Evolutionary conservation across 2,888 invertebrate species (phyloP), one percentile per base, ranked within the genome.

Genomic region (Cheilosia scutellata): DNA sequence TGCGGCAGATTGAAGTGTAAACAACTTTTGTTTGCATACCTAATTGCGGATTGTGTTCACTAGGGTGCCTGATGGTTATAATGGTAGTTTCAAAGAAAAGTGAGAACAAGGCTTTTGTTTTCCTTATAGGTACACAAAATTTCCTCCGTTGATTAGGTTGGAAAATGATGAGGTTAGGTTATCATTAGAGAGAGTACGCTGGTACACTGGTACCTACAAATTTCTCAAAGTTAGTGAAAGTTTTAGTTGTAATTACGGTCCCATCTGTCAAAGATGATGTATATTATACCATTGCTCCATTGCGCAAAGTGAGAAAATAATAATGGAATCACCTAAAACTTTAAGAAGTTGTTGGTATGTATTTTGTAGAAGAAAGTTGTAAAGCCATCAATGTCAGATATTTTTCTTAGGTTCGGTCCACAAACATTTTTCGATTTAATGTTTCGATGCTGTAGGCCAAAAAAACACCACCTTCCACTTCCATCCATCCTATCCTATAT

Each of bases 1-100:
- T 20, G 20, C 20, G 55, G 20, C 65, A 58, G 58, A 47, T 66
- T 16, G 63, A 58, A 55, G 79, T 55, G 66, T 72, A 80, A 79
- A 72, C 66, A 86, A 60, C 51, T 60, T 76, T 44, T 80, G 42
- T 68, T 80, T 80, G 68, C 74, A 74, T 70, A 44, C 47, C 20
- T 84, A 76, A 80, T 84, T 80, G 53, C 42, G 6, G 44, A 11
- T 37, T 16, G 53, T 58, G 70, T 75, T 65, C 44, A 44, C 29
- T 68, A 47, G 44, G 55, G 49, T 47, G 51, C 9, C 9, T 53
- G 13, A 0, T n/a, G 33, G n/a, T 31, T 31, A 29, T 53, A 31
- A n/a, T 29, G 11, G 16, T 20, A 20, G 29, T 16, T 47, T 31
- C 3, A 16, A 71, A 49, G 72, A 33, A 77, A 62, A 62, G 44